A percentile compares a stretch with the other conserved stretches of the same genome.
phyloP scores from a whole-genome alignment of 2,113 vertebrate genomes.

The Strix aluco region DNA sequence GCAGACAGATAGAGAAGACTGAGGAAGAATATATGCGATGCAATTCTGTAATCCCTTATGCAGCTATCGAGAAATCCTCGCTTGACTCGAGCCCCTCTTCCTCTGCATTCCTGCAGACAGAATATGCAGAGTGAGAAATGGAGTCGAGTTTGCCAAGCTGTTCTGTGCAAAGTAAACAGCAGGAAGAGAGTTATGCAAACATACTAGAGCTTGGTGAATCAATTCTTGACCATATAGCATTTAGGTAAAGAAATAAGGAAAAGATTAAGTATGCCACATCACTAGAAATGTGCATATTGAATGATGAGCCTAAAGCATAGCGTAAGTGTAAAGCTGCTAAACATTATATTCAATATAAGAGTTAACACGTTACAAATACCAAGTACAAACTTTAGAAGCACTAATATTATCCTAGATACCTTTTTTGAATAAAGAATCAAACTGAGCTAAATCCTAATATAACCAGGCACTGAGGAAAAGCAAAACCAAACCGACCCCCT shows the following conservation, averaged over 20 bases:
- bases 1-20: not conserved
- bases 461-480: not conserved
- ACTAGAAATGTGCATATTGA: not conserved
- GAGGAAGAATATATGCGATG: not conserved
- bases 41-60: not conserved
- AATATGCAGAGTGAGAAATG: not conserved
- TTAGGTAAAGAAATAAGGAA: not conserved
- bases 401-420: not conserved
- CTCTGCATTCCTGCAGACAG: not conserved
- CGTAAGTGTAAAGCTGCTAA: not conserved
- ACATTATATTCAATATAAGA: not conserved
- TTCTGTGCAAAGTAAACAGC: not conserved
- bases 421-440: not conserved
- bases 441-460: not conserved
- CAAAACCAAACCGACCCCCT: not conserved
- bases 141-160: not conserved
- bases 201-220: not conserved
- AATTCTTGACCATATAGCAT: not conserved
- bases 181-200: not conserved
- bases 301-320: not conserved
- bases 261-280: not conserved
- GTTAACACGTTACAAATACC: not conserved
- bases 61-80: not conserved
- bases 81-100: not conserved
- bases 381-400: not conserved